Percentiles rank a stretch among this genome's conserved stretches.
These are phyloP conservation scores for Callospermophilus lateralis DNA, from an alignment of 2,113 vertebrate genomes.

Conservation along the genomic window DNA sequence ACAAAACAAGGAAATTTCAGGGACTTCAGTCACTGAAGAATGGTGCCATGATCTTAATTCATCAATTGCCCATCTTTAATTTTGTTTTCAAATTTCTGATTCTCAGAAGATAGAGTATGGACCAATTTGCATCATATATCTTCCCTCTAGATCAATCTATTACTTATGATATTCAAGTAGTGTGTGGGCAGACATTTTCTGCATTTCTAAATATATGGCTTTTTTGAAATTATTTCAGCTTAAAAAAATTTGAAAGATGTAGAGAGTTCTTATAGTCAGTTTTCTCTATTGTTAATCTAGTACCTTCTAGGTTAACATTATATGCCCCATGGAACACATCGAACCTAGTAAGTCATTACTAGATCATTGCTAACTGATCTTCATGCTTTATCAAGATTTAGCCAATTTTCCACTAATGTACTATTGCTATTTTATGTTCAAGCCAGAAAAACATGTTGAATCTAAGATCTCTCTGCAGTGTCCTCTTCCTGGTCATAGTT, in stretches of 20 bases:
- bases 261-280: not conserved
- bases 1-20: not conserved
- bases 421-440: not conserved
- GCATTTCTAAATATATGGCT: not conserved
- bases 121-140: not conserved
- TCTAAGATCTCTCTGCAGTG: not conserved
- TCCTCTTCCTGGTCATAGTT: not conserved
- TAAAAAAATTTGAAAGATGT: not conserved
- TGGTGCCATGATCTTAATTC: not conserved
- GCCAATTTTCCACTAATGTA: not conserved
- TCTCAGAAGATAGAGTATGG: too few species aligned
- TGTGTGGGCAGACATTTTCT: not conserved
- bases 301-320: not conserved
- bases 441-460: not conserved
- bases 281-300: not conserved
- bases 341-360: not conserved
- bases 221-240: not conserved
- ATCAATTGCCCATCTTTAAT: not conserved
- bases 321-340: not conserved
- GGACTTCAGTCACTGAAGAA: not conserved
- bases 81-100: not conserved
- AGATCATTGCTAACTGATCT: not conserved
- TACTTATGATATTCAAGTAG: not conserved
- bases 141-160: not conserved
- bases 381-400: not conserved